Conservation (phyloP, 2,888 invertebrate species). For the Drosophila mimica region DNA sequence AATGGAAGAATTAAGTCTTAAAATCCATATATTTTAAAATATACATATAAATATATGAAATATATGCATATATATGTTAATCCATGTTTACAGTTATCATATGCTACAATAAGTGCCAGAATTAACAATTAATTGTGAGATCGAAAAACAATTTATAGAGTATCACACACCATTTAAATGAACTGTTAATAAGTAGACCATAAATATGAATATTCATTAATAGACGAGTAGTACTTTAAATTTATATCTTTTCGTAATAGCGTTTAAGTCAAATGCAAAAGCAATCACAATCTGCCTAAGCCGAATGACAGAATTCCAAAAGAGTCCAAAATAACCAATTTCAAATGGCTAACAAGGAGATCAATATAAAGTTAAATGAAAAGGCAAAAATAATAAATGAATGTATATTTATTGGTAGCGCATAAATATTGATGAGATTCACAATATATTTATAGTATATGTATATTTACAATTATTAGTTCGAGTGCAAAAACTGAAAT, state of each 20-base stretch:
- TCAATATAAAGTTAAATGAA: background rate
- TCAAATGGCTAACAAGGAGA: conserved; percentile 47
- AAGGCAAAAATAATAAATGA: conserved; percentile 5
- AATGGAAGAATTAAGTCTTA: background rate
- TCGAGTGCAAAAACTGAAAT: conserved; percentile 41
- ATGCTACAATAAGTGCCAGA: conserved; percentile 37
- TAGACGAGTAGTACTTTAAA: conserved; percentile 19
- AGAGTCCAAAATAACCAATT: conserved; percentile 34
- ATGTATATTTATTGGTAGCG: conserved; percentile 55
- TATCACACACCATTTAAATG: conserved; percentile 7
- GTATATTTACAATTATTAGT: conserved; percentile 55
- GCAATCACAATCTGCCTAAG: conserved; percentile 34
- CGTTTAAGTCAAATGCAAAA: conserved; percentile 18
- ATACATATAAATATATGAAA: background rate
- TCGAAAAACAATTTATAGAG: conserved; percentile 1
- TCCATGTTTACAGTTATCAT: conserved; percentile 7
- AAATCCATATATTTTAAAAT: background rate
- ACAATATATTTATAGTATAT: conserved; percentile 48
- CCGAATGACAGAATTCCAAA: conserved; percentile 33
- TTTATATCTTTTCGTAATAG: conserved; percentile 15
- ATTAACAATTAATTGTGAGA: conserved; percentile 35
- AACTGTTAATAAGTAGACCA: conserved; percentile 21
- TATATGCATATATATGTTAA: conserved; percentile 3
- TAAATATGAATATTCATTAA: conserved; percentile 33
- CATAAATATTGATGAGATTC: conserved; percentile 67